Percentiles rank a stretch among this genome's conserved stretches.
Evolutionary conservation across 2,888 invertebrate genomes (phyloP).

Genomic region (Myathropa florea): DNA sequence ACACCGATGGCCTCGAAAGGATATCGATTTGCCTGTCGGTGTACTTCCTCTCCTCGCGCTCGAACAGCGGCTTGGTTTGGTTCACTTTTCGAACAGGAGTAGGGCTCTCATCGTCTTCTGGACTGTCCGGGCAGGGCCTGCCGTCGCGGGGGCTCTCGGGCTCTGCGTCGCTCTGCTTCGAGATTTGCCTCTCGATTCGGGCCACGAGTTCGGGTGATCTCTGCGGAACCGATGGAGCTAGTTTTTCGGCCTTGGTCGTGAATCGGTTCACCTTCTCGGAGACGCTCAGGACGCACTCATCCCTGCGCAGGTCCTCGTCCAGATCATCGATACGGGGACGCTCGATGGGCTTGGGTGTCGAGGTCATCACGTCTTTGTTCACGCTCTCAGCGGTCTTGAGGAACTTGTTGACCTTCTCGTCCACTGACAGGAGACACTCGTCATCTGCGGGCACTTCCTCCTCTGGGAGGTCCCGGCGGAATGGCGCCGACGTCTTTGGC

Average conservation of each 20-base stretch:
- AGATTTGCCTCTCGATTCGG: slow-evolving; percentile 79
- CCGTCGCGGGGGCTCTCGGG: slow-evolving; percentile 70
- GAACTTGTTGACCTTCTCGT: slow-evolving; percentile 85
- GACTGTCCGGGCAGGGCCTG: slow-evolving; percentile 36
- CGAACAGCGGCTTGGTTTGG: slow-evolving; percentile 22
- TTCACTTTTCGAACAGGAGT: slow-evolving; percentile 47
- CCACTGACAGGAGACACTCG: slow-evolving; percentile 84
- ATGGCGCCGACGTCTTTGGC: slow-evolving; percentile 78
- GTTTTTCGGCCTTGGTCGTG: slow-evolving; percentile 84
- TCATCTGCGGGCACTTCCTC: slow-evolving; percentile 81
- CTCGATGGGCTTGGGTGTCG: slow-evolving; percentile 76
- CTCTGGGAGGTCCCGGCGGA: slow-evolving; percentile 76
- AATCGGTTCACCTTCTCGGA: slow-evolving; percentile 86
- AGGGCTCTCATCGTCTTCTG: slow-evolving; percentile 17
- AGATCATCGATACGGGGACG: slow-evolving; percentile 83
- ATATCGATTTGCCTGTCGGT: slow-evolving; percentile 81
- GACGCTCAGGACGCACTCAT: slow-evolving; percentile 84
- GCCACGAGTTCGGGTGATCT: slow-evolving; percentile 82
- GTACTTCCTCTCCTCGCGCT: slow-evolving; percentile 72
- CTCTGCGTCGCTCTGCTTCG: slow-evolving; percentile 76
- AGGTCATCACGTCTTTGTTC: slow-evolving; percentile 79
- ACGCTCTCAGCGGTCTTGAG: slow-evolving; percentile 84
- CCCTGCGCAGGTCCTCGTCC: slow-evolving; percentile 83
- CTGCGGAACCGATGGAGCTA: slow-evolving; percentile 79
- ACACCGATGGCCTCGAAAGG: slow-evolving; percentile 82